Evolutionary conservation across 2,888 invertebrate species (phyloP), one percentile per base, ranked within the genome.

Genomic region (Dromius quadrimaculatus): DNA sequence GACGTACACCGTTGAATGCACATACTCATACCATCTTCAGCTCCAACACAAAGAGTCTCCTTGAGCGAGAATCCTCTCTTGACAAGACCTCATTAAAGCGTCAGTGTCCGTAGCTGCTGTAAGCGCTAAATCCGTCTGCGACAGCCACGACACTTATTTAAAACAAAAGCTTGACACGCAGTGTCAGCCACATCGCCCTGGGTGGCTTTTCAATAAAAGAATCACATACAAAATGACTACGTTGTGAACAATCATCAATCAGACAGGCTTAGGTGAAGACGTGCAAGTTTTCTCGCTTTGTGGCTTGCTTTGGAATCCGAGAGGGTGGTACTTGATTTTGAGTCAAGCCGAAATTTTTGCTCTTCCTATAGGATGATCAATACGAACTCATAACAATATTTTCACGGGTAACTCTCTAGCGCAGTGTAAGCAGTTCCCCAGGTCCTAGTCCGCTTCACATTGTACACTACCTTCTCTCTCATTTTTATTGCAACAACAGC

Each of bases 131-230:
- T 34, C 34, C 50, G 41, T 54, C 66, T 41, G 38, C 54, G 66
- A 54, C 38, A 57, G 54, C 57, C 38, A 28, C 54, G 65, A 65
- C 65, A 65, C 65, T 65, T 65, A 65, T 66, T 54, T 66, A 66
- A 66, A 66, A 66, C 66, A 66, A 66, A 66, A 57, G 34, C 6
- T 28, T 20, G 9, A 17, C 19, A 36, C 11, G 54, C 32, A 11
- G 17, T 17, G 59, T 20, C 19, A 17, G 4, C 11, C 36, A 19
- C 36, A 15, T 1, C 36, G 59, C 19, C 36, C 28, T n/a, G 23
- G 28, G 50, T n/a, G 23, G 28, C 13, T 54, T 54, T 28, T 54
- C 28, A 54, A 54, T 54, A 54, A 54, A 54, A 54, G 50, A 54
- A 54, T 54, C 28, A 54, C 50, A 41, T 15, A 11, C 41, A 54